phyloP scores from a whole-genome alignment of 1,140 invertebrate species.

The Danaus plexippus region DNA sequence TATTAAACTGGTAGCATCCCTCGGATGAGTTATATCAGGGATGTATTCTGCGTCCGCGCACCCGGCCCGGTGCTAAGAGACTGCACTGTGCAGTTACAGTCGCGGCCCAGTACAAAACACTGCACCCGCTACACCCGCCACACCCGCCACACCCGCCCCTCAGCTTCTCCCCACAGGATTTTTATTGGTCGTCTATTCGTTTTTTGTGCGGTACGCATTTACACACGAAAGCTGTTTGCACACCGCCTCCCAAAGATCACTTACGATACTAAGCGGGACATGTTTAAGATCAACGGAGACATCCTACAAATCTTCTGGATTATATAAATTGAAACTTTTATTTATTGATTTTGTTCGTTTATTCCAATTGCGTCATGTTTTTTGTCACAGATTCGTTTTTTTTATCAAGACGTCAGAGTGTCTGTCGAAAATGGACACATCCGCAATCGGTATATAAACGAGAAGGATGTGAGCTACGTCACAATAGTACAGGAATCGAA shows the following conservation, averaged over 20 bases:
- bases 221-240: slow-evolving; percentile 61
- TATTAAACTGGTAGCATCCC: slow-evolving; percentile 16
- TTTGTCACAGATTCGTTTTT: no score
- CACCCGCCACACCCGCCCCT: slow-evolving; percentile 56
- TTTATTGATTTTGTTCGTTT: no score
- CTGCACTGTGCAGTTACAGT: slow-evolving; percentile 53
- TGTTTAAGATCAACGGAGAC: slow-evolving; percentile 14
- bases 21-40: slow-evolving; percentile 17
- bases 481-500: slow-evolving; percentile 51
- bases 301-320: slow-evolving; percentile 27
- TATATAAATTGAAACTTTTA: no score
- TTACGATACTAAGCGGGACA: slow-evolving; percentile 50
- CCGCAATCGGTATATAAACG: slow-evolving; percentile 18
- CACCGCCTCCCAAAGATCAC: slow-evolving; percentile 55
- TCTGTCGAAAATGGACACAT: slow-evolving; percentile 19
- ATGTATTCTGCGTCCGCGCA: slow-evolving; percentile 61
- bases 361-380: no score
- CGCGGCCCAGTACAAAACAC: slow-evolving; percentile 29
- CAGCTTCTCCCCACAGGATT: slow-evolving; percentile 62
- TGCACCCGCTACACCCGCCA: slow-evolving; percentile 51
- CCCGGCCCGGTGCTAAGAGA: slow-evolving; percentile 48
- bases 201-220: slow-evolving; percentile 63
- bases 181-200: slow-evolving; percentile 67
- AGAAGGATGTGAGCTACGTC: slow-evolving; percentile 40
- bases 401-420: no score